Evolutionary conservation across 2,113 vertebrate species (phyloP).

Genomic region (Procavia capensis): DNA sequence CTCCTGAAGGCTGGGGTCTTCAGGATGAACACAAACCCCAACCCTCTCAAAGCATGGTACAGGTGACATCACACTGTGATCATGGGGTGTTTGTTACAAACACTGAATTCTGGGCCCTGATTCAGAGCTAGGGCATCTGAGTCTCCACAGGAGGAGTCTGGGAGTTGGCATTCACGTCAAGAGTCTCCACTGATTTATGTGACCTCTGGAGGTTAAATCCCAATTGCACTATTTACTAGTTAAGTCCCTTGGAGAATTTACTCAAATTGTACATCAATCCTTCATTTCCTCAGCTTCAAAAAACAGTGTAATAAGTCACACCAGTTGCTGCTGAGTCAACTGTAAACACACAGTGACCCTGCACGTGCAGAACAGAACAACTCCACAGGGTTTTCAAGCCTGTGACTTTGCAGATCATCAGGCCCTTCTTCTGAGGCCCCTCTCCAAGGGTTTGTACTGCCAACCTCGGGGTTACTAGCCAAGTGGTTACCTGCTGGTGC

Average conservation of each 20-base stretch:
- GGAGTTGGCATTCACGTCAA: neutral
- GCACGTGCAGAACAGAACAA: neutral
- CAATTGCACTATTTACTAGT: neutral
- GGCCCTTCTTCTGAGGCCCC: neutral
- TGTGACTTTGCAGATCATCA: neutral
- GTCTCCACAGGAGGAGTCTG: neutral
- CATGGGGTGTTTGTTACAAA: neutral
- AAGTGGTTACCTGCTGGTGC: neutral
- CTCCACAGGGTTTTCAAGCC: neutral
- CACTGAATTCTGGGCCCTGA: neutral
- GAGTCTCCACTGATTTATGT: neutral
- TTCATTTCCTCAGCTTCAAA: neutral
- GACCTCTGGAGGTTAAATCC: neutral
- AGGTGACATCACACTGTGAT: rapidly evolving
- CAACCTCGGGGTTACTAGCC: neutral
- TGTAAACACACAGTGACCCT: neutral
- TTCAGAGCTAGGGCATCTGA: neutral
- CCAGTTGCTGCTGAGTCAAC: neutral
- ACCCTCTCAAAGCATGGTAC: neutral
- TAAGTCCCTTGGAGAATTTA: neutral
- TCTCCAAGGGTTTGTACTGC: neutral
- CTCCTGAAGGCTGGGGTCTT: neutral
- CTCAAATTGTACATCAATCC: neutral
- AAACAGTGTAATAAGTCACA: neutral
- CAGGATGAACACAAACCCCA: neutral